phyloP scores from a whole-genome alignment of 2,113 vertebrate species.

The Phrynosoma platyrhinos region DNA sequence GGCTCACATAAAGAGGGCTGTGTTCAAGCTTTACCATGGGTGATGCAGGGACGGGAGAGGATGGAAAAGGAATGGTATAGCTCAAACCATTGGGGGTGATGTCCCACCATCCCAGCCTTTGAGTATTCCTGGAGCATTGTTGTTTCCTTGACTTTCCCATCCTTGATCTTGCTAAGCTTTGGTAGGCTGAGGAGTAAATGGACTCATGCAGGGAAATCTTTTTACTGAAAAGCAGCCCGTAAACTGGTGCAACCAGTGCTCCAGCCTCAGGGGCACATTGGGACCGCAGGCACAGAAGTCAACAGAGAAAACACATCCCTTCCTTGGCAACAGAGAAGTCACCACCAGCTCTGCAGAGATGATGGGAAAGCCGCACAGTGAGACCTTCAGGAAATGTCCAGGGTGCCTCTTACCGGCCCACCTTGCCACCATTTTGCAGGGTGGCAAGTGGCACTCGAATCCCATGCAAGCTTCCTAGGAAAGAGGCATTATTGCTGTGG shows the following conservation, averaged over 20 bases:
- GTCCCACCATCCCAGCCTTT: not conserved
- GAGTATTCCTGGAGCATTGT: not conserved
- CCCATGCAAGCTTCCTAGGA: too few species aligned
- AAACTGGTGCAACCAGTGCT: too few species aligned
- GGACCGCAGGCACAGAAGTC: not conserved
- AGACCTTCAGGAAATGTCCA: not conserved
- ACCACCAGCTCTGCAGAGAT: not conserved
- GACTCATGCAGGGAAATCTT: too few species aligned
- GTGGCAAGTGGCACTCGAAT: too few species aligned
- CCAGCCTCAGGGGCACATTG: not conserved
- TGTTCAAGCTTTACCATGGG: not conserved
- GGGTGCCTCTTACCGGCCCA: not conserved
- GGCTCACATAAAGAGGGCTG: not conserved
- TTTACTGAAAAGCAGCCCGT: too few species aligned
- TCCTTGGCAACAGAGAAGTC: not conserved
- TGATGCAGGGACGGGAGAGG: not conserved
- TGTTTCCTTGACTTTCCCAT: too few species aligned
- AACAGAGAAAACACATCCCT: not conserved
- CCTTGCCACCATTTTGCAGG: too few species aligned
- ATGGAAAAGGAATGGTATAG: not conserved
- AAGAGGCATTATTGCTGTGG: slow-evolving; percentile 59
- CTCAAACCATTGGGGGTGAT: too few species aligned
- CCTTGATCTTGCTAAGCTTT: not conserved
- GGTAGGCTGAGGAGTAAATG: not conserved
- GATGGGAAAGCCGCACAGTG: not conserved